A percentile compares a stretch with the other conserved stretches of the same genome.
phyloP scores from a whole-genome alignment of 2,113 vertebrate species.

The human region DNA sequence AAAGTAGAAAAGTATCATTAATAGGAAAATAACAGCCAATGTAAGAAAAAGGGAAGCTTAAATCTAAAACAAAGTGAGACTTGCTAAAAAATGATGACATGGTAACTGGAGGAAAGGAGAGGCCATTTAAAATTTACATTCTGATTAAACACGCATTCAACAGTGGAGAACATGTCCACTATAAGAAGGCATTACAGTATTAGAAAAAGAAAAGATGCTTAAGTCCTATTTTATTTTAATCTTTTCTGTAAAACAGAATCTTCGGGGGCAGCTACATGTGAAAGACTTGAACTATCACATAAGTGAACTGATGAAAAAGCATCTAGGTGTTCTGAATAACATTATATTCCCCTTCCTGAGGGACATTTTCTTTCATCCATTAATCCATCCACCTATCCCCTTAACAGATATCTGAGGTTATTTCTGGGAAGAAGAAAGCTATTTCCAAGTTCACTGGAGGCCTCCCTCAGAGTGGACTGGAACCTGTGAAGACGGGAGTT shows the following conservation, averaged over 20 bases:
- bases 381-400: neutral
- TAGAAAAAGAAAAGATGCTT: neutral
- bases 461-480: neutral
- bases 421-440: neutral
- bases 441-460: neutral
- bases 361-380: neutral
- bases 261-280: neutral
- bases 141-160: neutral
- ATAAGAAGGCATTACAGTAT: neutral
- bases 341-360: neutral
- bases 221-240: neutral
- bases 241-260: neutral
- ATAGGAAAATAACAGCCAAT: neutral
- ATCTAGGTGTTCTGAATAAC: neutral
- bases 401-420: constrained; percentile 1
- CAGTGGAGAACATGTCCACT: neutral
- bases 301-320: neutral
- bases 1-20: neutral
- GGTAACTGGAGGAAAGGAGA: neutral
- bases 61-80: neutral
- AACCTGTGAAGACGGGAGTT: neutral
- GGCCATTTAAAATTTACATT: neutral
- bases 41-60: neutral
- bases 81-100: neutral
- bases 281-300: neutral